Base-by-base conservation (phyloP, 2,797 vertebrate species). In the Phrynocephalus vlangalii region DNA sequence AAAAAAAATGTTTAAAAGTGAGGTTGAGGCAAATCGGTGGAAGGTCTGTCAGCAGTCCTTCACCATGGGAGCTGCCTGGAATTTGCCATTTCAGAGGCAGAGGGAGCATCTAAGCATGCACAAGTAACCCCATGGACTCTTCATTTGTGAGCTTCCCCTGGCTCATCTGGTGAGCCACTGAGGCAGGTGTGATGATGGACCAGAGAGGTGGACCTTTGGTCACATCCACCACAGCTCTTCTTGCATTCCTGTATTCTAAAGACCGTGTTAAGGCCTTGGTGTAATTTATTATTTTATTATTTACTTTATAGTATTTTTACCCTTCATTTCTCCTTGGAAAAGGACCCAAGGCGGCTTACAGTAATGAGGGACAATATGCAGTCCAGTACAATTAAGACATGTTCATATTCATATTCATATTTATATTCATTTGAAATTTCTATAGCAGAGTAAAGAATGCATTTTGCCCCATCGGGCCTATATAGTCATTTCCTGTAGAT, bases 401-500 rank as follows among this genome's bases (percentile, higher is more conserved):
- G 5, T 44, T 44, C 38, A 44, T 44, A 44, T 44, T 44, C 38
- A 44, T 44, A 44, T 44, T 44, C 5, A 44, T 44, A 44, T 44
- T 44, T 56, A 72, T 56, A 83, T 72, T 83, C 60, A 84, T 76
- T 48, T 77, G 26, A 77, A 66, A 76, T 28, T 66, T 66, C 60
- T 13, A n/a, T n/a, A 82, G 63, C 28, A 44, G 22, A 13, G 6
- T 75, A 33, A 44, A 20, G 13, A 38, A 18, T 75, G 73, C 11
- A 73, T 18, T 33, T 38, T 20, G 1, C 13, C 9, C 73, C 60
- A 63, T 63, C 13, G 3, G 16, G 60, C 3, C 60, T 13, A 15
- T 63, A 63, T 20, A 18, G 52, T 10, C 52, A 18, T 63, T 2
- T 63, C 60, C 18, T 63, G 15, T 63, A 56, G 60, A 63, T 20